Base-by-base conservation (phyloP, 2,113 vertebrate genomes). In the Azemiops feae region DNA sequence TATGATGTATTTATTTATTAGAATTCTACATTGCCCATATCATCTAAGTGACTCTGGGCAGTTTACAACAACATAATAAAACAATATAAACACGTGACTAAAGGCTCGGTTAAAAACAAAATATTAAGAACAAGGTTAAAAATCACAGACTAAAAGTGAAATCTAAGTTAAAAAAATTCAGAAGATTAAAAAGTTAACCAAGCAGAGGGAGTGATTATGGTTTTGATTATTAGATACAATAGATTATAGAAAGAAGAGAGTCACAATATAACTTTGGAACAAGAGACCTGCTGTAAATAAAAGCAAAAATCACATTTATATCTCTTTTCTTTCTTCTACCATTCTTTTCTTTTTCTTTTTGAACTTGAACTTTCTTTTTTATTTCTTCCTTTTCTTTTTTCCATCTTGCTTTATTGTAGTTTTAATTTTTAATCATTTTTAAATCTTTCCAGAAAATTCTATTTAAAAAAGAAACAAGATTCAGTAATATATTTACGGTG, bases 401-500 rank as follows among this genome's bases (percentile, higher is more conserved):
- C 16, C 74, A 9, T 81, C 7, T 81, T 43, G 4, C 34, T 81
- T 39, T 81, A 39, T 81, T 39, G 3, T 43, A 81, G 74, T 22
- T 81, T 81, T 81, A 81, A 43, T 81, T 81, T 39, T 39, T 1
- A 81, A 1, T 4, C 74, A 69, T 81, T 81, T 81, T 43, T 43
- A 43, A 81, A 43, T 22, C 34, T 43, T 81, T 22, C 34, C 22
- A 7, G 6, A 81, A 39, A 43, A 81, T 22, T 81, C 18, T 81
- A 43, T 39, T 81, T 39, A 3, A 81, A 39, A 91, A 94, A 94
- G 95, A 88, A 95, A 86, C 93, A 96, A 96, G n/a, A 93, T 95
- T 95, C 74, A 6, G 47, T 95, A 93, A 94, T 94, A 95, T 93
- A 94, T 96, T 96, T 96, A 93, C 94, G 96, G 94, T 30, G 57